Conservation (phyloP, 2,113 vertebrate species). For the Cavia porcellus region DNA sequence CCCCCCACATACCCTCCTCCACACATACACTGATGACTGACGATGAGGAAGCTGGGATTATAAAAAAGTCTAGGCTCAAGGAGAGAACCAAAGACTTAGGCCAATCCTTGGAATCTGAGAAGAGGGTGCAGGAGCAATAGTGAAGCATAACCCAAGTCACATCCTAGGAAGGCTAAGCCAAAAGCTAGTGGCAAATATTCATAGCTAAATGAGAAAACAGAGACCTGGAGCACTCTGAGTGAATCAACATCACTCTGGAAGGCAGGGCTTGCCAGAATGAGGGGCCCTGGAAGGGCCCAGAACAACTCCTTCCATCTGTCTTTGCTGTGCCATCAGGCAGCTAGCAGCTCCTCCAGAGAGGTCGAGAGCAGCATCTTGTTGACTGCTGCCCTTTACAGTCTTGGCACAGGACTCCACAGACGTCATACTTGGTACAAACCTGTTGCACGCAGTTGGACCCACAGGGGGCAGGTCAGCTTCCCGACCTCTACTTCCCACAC, state of each 20-base stretch:
- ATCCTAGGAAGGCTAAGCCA: background rate
- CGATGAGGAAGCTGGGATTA: background rate
- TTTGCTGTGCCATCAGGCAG: background rate
- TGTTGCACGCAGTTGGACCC: constrained; percentile 49
- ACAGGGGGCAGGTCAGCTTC: constrained; percentile 32
- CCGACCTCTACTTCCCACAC: background rate
- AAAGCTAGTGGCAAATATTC: fast-evolving
- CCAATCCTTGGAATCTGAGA: background rate
- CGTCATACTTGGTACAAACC: constrained; percentile 19
- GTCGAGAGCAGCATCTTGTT: constrained; percentile 40
- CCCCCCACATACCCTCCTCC: no score
- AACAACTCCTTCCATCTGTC: constrained; percentile 72
- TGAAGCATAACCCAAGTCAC: background rate
- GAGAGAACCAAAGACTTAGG: background rate
- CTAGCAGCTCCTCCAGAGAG: constrained; percentile 60
- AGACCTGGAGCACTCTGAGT: background rate
- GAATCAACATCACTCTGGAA: background rate
- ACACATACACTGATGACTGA: background rate
- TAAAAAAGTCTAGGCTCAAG: background rate
- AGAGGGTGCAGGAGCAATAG: background rate
- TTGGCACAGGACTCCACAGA: constrained; percentile 52
- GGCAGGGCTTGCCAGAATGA: background rate
- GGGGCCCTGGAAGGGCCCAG: constrained; percentile 33
- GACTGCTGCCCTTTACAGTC: constrained; percentile 63
- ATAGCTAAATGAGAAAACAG: background rate